A percentile compares a stretch with the other conserved stretches of the same genome.
These are phyloP conservation scores for Andricus grossulariae DNA, from an alignment of 1,140 invertebrate genomes.

Conservation along the genomic window DNA sequence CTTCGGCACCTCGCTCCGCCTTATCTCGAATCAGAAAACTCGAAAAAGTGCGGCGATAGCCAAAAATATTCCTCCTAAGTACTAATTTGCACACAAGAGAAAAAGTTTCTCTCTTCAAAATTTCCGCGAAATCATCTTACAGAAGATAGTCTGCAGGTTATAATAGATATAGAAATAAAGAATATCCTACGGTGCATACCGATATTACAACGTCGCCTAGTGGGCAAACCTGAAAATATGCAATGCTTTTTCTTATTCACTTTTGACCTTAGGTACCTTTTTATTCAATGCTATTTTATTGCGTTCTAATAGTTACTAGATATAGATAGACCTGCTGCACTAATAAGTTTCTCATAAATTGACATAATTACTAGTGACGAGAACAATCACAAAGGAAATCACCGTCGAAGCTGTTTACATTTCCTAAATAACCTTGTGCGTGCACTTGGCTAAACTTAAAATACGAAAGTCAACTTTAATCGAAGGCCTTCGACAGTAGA, in stretches of 20 bases:
- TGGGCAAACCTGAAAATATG: too few relatives aligned
- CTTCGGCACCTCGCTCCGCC: not conserved
- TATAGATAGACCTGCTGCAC: not conserved
- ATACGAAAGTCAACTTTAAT: constrained; percentile 3
- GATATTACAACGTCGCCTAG: too few relatives aligned
- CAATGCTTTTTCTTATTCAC: too few relatives aligned
- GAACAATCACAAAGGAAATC: not conserved
- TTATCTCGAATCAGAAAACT: not conserved
- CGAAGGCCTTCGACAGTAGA: not conserved
- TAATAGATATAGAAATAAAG: too few relatives aligned
- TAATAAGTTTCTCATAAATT: not conserved
- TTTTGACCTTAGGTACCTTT: not conserved
- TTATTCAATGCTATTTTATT: not conserved
- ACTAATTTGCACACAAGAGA: too few relatives aligned
- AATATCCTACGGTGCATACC: too few relatives aligned
- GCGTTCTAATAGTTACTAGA: not conserved
- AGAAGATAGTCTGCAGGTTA: too few relatives aligned
- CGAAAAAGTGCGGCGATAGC: not conserved
- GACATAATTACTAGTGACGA: constrained; percentile 1
- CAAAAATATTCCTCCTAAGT: too few relatives aligned
- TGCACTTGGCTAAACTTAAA: constrained; percentile 1
- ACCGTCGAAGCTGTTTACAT: not conserved
- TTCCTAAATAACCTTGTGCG: not conserved
- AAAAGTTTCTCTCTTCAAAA: too few relatives aligned
- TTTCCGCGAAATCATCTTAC: too few relatives aligned